Conservation (phyloP, 2,888 invertebrate genomes). For the Acheta domesticus region DNA sequence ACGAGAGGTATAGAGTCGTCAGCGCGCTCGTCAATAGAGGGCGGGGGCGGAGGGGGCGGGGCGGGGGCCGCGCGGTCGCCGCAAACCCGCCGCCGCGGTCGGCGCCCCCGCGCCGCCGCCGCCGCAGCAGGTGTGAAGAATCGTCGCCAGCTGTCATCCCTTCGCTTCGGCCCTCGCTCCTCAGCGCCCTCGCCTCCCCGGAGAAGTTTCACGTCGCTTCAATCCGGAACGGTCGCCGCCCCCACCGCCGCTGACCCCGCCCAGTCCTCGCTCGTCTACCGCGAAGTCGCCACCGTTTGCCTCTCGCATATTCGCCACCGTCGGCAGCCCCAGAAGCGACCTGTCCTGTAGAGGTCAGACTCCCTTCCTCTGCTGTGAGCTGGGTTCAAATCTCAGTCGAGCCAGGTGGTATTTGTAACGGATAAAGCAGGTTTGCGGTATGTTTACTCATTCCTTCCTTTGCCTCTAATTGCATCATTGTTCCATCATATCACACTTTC, state of each 20-base stretch:
- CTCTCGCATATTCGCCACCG: too few species aligned
- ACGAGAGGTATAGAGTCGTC: conserved; percentile 18
- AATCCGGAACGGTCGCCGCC: background rate
- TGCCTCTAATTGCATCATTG: too few species aligned
- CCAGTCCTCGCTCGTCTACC: background rate
- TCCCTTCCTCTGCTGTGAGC: too few species aligned
- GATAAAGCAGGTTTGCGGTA: too few species aligned
- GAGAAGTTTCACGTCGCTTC: background rate
- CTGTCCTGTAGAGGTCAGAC: too few species aligned
- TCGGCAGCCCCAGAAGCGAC: too few species aligned
- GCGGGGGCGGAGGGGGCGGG: background rate
- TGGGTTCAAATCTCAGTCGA: too few species aligned
- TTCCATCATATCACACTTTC: too few species aligned
- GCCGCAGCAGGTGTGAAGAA: conserved; percentile 42
- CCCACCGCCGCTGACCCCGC: background rate
- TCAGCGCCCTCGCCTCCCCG: background rate
- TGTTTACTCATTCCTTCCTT: too few species aligned
- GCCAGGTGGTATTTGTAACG: too few species aligned
- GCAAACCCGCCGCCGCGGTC: conserved; percentile 8
- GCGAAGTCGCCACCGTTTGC: background rate
- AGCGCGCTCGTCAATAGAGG: background rate
- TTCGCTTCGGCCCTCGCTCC: conserved; percentile 11
- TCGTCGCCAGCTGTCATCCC: conserved; percentile 41
- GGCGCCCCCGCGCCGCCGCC: background rate
- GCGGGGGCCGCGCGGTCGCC: background rate